These are phyloP conservation scores for Chiridota heheva DNA, from an alignment of 35 echinoderm and acorn worm species.

Conservation along the genomic window DNA sequence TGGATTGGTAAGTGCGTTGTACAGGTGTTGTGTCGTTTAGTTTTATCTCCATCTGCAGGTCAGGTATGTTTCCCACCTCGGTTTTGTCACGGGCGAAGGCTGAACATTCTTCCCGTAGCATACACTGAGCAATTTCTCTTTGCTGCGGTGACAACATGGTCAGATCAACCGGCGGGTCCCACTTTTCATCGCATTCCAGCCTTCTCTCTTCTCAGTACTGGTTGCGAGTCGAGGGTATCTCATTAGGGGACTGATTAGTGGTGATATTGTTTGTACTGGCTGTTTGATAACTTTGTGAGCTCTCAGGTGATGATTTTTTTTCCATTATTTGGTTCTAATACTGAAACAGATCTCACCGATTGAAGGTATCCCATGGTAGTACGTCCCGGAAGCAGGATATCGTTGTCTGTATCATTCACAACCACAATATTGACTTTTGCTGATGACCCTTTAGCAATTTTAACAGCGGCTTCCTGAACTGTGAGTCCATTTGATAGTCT, in stretches of 20 bases:
- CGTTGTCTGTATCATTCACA: not conserved
- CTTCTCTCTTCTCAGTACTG: not conserved
- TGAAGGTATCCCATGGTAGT: not conserved
- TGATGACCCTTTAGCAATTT: not conserved
- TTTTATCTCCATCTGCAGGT: conserved; percentile 18
- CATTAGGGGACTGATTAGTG: no score
- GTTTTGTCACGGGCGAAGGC: conserved; percentile 8
- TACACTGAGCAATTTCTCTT: not conserved
- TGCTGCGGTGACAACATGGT: not conserved
- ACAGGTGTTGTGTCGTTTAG: not conserved
- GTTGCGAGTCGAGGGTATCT: not conserved
- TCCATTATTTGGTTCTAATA: not conserved
- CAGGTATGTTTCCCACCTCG: not conserved
- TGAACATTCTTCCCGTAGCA: not conserved
- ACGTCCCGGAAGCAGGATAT: not conserved
- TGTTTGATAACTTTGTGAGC: not conserved
- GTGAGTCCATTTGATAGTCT: not conserved
- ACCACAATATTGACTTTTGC: not conserved
- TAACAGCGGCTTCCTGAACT: not conserved
- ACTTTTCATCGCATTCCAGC: not conserved
- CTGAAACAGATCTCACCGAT: not conserved
- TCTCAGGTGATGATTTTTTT: not conserved
- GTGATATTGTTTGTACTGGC: no score
- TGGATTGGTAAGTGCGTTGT: not conserved
- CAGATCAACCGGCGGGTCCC: conserved; percentile 13